Evolutionary conservation across 2,888 invertebrate species (phyloP).

Genomic region (Mycalesis mineus): DNA sequence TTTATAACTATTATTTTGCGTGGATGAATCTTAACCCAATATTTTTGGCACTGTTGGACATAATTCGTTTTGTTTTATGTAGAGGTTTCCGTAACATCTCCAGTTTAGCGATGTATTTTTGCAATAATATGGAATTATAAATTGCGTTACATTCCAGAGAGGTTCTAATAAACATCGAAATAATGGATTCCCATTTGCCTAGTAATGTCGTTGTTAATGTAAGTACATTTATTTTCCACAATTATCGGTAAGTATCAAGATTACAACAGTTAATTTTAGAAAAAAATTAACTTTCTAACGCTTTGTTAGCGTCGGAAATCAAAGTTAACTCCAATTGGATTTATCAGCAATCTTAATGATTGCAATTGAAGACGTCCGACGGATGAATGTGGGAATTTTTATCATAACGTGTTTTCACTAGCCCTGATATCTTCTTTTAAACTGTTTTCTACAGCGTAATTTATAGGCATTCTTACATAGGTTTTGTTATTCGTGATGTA

Average conservation of each 20-base stretch:
- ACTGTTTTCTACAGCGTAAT: too few relatives aligned
- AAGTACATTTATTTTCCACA: background rate
- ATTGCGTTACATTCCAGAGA: background rate
- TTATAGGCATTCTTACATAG: background rate
- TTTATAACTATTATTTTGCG: too few relatives aligned
- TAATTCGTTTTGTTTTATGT: too few relatives aligned
- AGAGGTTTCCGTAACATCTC: too few relatives aligned
- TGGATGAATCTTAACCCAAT: too few relatives aligned
- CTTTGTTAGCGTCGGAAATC: constrained; percentile 29
- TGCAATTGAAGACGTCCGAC: constrained; percentile 32
- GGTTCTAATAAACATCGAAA: background rate
- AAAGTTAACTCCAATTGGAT: constrained; percentile 25
- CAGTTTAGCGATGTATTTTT: too few relatives aligned
- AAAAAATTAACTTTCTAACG: constrained; percentile 19
- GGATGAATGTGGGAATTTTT: constrained; percentile 25
- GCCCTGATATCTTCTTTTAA: constrained; percentile 17
- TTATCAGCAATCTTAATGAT: constrained; percentile 34
- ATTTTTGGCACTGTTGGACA: too few relatives aligned
- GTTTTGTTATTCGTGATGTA: too few relatives aligned
- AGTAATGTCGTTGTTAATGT: constrained; percentile 3
- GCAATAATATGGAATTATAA: background rate
- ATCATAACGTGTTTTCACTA: constrained; percentile 18
- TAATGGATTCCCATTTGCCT: background rate
- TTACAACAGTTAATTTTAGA: constrained; percentile 7
- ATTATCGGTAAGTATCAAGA: constrained; percentile 14